phyloP scores from a whole-genome alignment of 2,113 vertebrate genomes.

The Eulemur macaco region DNA sequence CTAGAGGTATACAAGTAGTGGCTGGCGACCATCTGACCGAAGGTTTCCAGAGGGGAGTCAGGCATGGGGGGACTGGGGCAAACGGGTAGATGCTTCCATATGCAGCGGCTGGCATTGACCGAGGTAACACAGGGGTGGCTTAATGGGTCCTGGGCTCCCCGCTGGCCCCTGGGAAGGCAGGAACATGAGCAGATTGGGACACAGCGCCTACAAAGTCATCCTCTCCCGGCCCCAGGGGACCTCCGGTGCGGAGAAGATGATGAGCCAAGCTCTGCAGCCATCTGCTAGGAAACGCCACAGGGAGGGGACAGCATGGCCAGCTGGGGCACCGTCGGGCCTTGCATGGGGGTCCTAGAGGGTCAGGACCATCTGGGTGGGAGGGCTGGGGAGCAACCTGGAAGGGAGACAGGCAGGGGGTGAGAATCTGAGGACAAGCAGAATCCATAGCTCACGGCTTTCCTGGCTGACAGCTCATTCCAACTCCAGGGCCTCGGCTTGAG shows the following conservation, averaged over 20 bases:
- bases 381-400: conserved; percentile 26
- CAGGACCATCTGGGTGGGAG: not conserved
- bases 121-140: not conserved
- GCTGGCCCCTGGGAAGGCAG: not conserved
- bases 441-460: fast-evolving
- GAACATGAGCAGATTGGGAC: not conserved
- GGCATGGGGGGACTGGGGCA: fast-evolving
- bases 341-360: not conserved
- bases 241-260: not conserved
- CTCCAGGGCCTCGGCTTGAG: not conserved
- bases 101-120: not conserved
- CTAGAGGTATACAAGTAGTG: not conserved
- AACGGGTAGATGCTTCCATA: fast-evolving
- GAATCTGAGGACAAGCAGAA: not conserved
- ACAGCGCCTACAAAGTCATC: not conserved
- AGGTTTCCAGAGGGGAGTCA: not conserved
- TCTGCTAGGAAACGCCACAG: not conserved
- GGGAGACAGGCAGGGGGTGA: not conserved
- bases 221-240: not conserved
- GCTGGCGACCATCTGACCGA: not conserved
- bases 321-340: not conserved
- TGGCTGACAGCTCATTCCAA: fast-evolving
- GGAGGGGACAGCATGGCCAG: not conserved
- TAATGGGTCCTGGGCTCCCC: not conserved
- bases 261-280: not conserved